These are phyloP conservation scores for Caenorhabditis uteleia DNA, from an alignment of 2,888 invertebrate genomes.

Conservation along the genomic window DNA sequence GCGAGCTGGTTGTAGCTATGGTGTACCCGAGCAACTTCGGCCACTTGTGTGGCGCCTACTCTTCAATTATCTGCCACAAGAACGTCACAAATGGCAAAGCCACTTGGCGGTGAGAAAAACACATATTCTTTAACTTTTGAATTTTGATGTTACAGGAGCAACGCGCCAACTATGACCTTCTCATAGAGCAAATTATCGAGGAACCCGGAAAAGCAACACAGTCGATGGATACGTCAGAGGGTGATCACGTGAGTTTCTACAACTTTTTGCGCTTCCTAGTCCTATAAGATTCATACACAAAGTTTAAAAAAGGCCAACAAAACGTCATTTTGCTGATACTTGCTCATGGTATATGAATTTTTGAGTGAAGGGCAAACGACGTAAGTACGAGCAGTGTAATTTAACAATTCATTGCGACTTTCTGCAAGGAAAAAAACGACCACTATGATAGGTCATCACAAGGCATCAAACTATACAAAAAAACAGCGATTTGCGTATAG, in stretches of 20 bases:
- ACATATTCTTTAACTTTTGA: not conserved
- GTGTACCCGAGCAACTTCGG: constrained; percentile 60
- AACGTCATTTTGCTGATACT: no score
- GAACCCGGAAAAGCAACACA: constrained; percentile 39
- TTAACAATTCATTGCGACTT: no score
- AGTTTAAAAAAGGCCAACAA: no score
- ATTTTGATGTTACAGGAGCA: constrained; percentile 25
- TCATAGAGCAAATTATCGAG: constrained; percentile 61
- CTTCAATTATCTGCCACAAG: constrained; percentile 60
- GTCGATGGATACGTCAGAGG: constrained; percentile 11
- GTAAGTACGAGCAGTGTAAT: no score
- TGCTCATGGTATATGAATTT: no score
- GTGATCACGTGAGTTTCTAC: constrained; percentile 56
- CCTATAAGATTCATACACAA: no score
- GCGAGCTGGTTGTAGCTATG: constrained; percentile 52
- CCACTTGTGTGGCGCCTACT: constrained; percentile 68
- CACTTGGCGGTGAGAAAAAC: constrained; percentile 35
- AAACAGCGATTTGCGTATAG: no score
- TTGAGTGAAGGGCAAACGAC: no score
- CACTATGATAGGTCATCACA: no score
- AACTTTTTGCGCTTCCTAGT: not conserved
- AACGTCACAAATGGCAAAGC: constrained; percentile 55
- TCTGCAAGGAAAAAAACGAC: no score
- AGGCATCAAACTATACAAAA: no score
- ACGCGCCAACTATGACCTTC: constrained; percentile 52